phyloP scores from a whole-genome alignment of 2,113 vertebrate species.

The Rhodinocichla rosea region DNA sequence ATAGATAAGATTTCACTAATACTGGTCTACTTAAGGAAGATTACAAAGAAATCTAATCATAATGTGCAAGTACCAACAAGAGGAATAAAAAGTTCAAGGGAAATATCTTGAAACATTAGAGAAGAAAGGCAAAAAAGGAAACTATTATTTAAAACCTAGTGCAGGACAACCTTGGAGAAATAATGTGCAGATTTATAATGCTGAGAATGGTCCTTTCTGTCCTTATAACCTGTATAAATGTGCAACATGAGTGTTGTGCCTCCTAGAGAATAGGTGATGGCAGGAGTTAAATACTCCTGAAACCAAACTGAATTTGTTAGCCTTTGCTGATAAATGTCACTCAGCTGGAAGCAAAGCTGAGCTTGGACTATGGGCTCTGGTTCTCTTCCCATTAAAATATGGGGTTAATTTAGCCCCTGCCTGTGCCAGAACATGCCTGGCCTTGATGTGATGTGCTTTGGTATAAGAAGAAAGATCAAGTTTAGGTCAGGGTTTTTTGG shows the following conservation, averaged over 20 bases:
- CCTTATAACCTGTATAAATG: neutral
- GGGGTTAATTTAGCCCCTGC: neutral
- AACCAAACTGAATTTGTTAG: neutral
- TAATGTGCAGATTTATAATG: neutral
- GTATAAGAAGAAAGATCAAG: neutral
- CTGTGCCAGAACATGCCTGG: neutral
- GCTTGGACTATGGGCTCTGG: neutral
- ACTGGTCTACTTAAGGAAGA: neutral
- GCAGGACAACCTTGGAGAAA: neutral
- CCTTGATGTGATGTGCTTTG: neutral
- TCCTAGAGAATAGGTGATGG: neutral
- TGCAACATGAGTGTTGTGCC: neutral
- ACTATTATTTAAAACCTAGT: neutral
- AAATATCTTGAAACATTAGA: neutral
- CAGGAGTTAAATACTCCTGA: neutral
- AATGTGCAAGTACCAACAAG: neutral
- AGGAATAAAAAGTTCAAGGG: neutral
- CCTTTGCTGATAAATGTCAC: neutral
- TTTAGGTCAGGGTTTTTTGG: neutral
- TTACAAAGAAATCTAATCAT: neutral
- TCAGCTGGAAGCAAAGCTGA: neutral
- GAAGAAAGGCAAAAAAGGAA: neutral
- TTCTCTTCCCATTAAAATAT: neutral
- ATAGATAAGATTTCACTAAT: neutral
- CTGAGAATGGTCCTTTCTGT: neutral